A percentile compares a stretch with the other conserved stretches of the same genome.
These are phyloP conservation scores for Drosophila eohydei DNA, from an alignment of 2,888 invertebrate genomes.

Conservation along the genomic window DNA sequence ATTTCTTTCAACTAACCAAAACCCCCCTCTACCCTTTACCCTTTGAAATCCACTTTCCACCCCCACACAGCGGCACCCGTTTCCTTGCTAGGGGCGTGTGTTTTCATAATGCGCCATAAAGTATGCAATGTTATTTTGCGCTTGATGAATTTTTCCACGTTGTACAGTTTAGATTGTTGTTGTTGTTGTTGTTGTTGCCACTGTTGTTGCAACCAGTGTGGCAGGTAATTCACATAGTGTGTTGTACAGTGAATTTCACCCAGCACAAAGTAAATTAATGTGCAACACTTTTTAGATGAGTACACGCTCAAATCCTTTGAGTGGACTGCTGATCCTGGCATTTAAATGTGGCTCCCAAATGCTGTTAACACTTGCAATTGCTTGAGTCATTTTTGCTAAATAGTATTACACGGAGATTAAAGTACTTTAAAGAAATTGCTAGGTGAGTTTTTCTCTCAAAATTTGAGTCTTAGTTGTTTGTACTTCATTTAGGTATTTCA, in stretches of 20 bases:
- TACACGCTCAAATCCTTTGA: slow-evolving; percentile 14
- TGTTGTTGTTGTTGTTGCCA: slow-evolving; percentile 32
- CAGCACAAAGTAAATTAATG: slow-evolving; percentile 65
- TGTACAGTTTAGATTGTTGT: slow-evolving; percentile 56
- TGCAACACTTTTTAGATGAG: slow-evolving; percentile 31
- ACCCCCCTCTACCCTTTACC: slow-evolving; percentile 2
- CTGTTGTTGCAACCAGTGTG: slow-evolving; percentile 8
- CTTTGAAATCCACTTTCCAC: neutral
- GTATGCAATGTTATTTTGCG: slow-evolving; percentile 80
- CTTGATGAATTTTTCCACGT: slow-evolving; percentile 78
- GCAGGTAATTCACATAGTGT: slow-evolving; percentile 40
- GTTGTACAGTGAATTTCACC: slow-evolving; percentile 57
- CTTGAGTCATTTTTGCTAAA: neutral
- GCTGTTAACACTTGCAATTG: slow-evolving; percentile 1
- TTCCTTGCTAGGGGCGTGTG: slow-evolving; percentile 54
- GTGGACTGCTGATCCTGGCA: slow-evolving; percentile 26
- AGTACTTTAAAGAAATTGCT: neutral
- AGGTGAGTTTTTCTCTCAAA: neutral
- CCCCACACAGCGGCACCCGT: neutral
- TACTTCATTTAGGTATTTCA: no score
- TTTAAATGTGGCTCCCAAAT: slow-evolving; percentile 11
- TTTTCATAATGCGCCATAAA: slow-evolving; percentile 80
- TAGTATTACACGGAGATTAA: neutral
- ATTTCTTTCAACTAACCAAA: slow-evolving; percentile 15
- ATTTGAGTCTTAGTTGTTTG: neutral